phyloP scores from a whole-genome alignment of 2,797 vertebrate genomes.

The Ciconia nigra region DNA sequence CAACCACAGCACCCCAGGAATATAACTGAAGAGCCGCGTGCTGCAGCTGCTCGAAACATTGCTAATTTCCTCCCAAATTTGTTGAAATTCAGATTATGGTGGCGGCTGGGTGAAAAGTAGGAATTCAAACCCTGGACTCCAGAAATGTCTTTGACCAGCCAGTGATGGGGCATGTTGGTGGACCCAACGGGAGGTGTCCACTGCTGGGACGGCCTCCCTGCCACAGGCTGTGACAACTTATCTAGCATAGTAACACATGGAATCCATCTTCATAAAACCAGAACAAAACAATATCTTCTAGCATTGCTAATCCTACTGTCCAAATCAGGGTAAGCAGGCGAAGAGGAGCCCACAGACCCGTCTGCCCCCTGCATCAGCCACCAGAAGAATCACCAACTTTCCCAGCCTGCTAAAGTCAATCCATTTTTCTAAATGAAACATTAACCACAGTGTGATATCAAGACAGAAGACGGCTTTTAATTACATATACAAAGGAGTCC shows the following conservation, averaged over 20 bases:
- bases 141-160: neutral
- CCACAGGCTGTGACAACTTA: neutral
- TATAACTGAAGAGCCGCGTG: accelerated
- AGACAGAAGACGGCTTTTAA: neutral
- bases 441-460: neutral
- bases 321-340: neutral
- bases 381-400: neutral
- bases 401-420: neutral
- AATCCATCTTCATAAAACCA: neutral
- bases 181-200: neutral
- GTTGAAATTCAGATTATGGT: neutral
- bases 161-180: accelerated
- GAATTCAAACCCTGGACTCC: neutral
- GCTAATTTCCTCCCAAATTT: neutral
- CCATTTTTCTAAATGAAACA: neutral
- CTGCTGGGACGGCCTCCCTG: neutral
- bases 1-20: conserved; percentile 23
- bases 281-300: neutral
- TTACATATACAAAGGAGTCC: neutral
- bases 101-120: neutral
- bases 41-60: neutral
- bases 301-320: neutral
- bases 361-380: neutral
- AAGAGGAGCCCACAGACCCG: neutral
- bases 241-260: accelerated